Conservation (phyloP, 1,140 invertebrate species). For the Drosophila equinoxialis region DNA sequence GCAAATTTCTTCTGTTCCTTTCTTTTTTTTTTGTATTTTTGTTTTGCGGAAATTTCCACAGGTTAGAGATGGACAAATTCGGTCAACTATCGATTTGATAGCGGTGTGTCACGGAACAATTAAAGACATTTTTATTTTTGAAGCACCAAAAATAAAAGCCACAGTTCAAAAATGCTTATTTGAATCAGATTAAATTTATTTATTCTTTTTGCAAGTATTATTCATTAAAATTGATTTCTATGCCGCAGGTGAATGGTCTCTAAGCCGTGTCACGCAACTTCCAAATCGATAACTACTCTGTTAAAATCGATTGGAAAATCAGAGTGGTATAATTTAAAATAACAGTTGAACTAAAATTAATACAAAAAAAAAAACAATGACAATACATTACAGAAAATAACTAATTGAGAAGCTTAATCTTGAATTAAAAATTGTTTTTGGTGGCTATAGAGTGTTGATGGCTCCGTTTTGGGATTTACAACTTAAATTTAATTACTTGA, state of each 20-base stretch:
- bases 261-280: not conserved
- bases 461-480: too few relatives aligned
- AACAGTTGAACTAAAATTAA: not conserved
- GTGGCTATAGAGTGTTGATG: too few relatives aligned
- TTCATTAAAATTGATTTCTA: not conserved
- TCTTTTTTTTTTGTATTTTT: conserved; percentile 47
- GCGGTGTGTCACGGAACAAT: not conserved
- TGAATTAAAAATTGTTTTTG: too few relatives aligned
- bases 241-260: too few relatives aligned
- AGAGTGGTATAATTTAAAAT: not conserved
- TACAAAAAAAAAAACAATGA: not conserved
- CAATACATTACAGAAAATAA: not conserved
- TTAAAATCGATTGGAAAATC: not conserved
- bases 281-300: not conserved
- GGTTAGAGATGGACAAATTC: not conserved
- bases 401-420: not conserved
- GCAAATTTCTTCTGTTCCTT: conserved; percentile 23
- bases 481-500: not conserved
- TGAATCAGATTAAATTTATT: not conserved
- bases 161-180: not conserved
- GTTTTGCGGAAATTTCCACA: conserved; percentile 69
- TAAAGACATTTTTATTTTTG: not conserved
- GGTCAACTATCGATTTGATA: not conserved
- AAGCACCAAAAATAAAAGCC: not conserved
- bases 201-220: not conserved